These are phyloP conservation scores for Oligia strigilis DNA, from an alignment of 2,888 invertebrate genomes.

Conservation along the genomic window DNA sequence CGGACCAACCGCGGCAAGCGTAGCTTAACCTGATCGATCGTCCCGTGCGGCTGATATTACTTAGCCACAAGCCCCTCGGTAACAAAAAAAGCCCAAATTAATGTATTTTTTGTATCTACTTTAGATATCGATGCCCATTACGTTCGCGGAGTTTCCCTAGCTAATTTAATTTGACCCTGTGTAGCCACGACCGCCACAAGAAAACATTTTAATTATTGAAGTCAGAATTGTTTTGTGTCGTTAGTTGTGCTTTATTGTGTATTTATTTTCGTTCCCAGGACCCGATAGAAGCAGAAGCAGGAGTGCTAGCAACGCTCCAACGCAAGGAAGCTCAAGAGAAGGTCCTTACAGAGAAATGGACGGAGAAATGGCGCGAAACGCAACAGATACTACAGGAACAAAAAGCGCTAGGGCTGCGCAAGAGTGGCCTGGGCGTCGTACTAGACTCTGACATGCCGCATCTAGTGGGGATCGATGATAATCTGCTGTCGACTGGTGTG, in stretches of 20 bases:
- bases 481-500: conserved; percentile 96
- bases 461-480: conserved; percentile 97
- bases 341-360: conserved; percentile 97
- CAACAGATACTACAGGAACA: conserved; percentile 97
- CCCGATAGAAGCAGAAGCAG: conserved; percentile 90
- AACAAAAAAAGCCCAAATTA: no score
- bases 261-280: conserved; percentile 77
- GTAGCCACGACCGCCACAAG: not conserved
- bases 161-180: no score
- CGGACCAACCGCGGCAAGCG: no score
- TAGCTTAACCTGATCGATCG: no score
- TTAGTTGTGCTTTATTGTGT: not conserved
- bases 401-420: conserved; percentile 95
- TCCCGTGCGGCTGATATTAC: no score
- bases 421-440: conserved; percentile 96
- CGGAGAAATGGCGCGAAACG: conserved; percentile 97
- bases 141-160: no score
- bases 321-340: conserved; percentile 97
- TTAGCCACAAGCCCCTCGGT: no score
- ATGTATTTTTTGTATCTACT: no score
- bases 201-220: not conserved
- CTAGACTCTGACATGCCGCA: conserved; percentile 97
- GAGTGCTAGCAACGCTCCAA: conserved; percentile 95
- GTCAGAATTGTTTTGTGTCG: not conserved
- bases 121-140: no score